A percentile compares a stretch with the other conserved stretches of the same genome.
Evolutionary conservation across 1,140 invertebrate genomes (phyloP).

Genomic region (Musca domestica): DNA sequence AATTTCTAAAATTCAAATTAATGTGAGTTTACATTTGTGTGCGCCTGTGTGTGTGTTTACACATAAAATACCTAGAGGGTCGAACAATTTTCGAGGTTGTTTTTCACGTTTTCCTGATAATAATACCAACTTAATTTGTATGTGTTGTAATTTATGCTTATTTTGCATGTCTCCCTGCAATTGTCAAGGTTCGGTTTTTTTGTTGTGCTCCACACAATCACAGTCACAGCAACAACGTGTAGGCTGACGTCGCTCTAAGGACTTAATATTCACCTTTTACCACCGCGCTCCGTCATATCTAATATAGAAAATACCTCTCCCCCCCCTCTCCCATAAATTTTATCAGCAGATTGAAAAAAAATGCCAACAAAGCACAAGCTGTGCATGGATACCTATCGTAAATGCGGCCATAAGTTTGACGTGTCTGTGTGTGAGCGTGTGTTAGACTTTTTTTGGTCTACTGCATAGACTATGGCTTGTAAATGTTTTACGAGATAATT

Average conservation of each 20-base stretch:
- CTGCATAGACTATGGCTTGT: slow-evolving; percentile 26
- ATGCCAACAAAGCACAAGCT: neutral
- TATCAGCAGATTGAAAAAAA: neutral
- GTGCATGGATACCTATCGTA: neutral
- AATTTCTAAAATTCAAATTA: too few relatives aligned
- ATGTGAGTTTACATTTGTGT: too few relatives aligned
- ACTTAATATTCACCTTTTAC: too few relatives aligned
- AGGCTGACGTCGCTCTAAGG: too few relatives aligned
- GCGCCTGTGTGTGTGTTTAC: too few relatives aligned
- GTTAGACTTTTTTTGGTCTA: neutral
- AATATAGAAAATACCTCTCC: too few relatives aligned
- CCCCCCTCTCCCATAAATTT: neutral
- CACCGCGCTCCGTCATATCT: too few relatives aligned
- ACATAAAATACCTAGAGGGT: too few relatives aligned
- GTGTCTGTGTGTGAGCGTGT: too few relatives aligned
- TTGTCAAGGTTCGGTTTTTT: slow-evolving; percentile 46
- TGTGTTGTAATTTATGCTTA: slow-evolving; percentile 44
- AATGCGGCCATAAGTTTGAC: neutral
- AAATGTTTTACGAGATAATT: slow-evolving; percentile 44
- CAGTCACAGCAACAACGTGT: too few relatives aligned
- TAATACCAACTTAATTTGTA: slow-evolving; percentile 20
- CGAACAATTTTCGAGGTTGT: too few relatives aligned
- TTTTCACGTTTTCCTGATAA: neutral
- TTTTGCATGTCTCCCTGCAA: slow-evolving; percentile 48
- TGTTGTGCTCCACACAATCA: neutral